Evolutionary conservation across 2,888 invertebrate genomes (phyloP).

Genomic region (Orthosia incerta): DNA sequence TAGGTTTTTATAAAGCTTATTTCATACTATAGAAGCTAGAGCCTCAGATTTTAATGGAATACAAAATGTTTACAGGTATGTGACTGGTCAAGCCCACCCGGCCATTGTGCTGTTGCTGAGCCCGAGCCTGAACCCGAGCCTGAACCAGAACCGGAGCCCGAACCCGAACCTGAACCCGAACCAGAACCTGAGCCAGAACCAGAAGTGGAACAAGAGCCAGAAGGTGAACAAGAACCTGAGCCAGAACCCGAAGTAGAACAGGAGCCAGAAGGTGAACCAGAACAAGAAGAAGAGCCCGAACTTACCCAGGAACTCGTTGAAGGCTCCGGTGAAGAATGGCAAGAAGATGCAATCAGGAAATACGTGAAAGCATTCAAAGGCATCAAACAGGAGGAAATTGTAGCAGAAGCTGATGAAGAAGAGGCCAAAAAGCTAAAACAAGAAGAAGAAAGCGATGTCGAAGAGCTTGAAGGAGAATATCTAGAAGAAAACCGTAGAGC

Average conservation of each 20-base stretch:
- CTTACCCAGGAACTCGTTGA: constrained; percentile 47
- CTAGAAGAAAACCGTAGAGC: constrained; percentile 40
- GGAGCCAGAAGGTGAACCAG: constrained; percentile 77
- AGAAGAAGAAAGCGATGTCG: constrained; percentile 47
- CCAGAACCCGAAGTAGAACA: constrained; percentile 79
- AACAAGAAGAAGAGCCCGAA: constrained; percentile 57
- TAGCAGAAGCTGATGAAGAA: constrained; percentile 51
- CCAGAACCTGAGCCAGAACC: constrained; percentile 75
- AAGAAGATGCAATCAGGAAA: constrained; percentile 67
- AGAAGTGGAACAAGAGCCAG: constrained; percentile 76
- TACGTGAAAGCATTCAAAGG: constrained; percentile 60
- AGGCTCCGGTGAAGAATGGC: constrained; percentile 72
- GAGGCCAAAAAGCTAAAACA: constrained; percentile 51
- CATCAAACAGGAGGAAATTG: constrained; percentile 67
- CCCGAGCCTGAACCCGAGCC: constrained; percentile 78
- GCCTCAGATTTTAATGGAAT: neutral
- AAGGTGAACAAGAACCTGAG: constrained; percentile 80
- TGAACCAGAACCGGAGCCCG: constrained; percentile 79
- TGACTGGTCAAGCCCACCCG: constrained; percentile 80
- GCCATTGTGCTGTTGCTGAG: constrained; percentile 78
- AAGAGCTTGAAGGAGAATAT: constrained; percentile 62
- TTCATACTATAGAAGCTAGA: neutral
- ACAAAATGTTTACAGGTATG: constrained; percentile 76
- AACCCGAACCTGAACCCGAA: constrained; percentile 80
- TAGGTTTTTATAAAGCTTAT: neutral